phyloP scores from a whole-genome alignment of 2,888 invertebrate genomes.

The Autographa gamma region DNA sequence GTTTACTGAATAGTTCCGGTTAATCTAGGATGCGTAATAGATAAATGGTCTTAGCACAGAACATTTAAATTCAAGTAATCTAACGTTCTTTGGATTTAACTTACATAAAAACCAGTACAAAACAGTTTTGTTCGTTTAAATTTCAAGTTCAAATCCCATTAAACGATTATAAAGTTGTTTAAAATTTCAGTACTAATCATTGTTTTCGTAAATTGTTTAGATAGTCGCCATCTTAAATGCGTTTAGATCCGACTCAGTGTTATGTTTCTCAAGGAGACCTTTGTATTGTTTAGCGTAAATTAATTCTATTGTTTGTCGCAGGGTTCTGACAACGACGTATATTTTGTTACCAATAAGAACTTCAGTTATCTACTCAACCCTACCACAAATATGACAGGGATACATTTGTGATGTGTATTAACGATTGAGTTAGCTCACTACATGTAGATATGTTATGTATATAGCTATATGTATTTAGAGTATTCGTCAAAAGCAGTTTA shows the following conservation, averaged over 20 bases:
- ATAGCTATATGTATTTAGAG: not conserved
- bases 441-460: not conserved
- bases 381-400: slow-evolving; percentile 37
- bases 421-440: not conserved
- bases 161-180: slow-evolving; percentile 19
- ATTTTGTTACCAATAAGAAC: slow-evolving; percentile 39
- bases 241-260: slow-evolving; percentile 35
- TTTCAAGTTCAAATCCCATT: slow-evolving; percentile 17
- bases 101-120: not conserved
- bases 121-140: not conserved
- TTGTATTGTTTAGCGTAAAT: slow-evolving; percentile 49
- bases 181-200: slow-evolving; percentile 25
- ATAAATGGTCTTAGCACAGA: not conserved
- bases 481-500: not conserved
- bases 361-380: slow-evolving; percentile 16
- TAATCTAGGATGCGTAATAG: not conserved
- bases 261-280: slow-evolving; percentile 35
- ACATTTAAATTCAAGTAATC: not conserved
- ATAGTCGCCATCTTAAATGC: slow-evolving; percentile 25
- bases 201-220: slow-evolving; percentile 26
- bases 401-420: slow-evolving; percentile 48
- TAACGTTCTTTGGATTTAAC: not conserved
- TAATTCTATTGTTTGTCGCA: slow-evolving; percentile 52
- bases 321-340: slow-evolving; percentile 29
- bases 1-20: not conserved